A percentile compares a stretch with the other conserved stretches of the same genome.
phyloP scores from a whole-genome alignment of 2,113 vertebrate species.

The Platycercus adscitus region DNA sequence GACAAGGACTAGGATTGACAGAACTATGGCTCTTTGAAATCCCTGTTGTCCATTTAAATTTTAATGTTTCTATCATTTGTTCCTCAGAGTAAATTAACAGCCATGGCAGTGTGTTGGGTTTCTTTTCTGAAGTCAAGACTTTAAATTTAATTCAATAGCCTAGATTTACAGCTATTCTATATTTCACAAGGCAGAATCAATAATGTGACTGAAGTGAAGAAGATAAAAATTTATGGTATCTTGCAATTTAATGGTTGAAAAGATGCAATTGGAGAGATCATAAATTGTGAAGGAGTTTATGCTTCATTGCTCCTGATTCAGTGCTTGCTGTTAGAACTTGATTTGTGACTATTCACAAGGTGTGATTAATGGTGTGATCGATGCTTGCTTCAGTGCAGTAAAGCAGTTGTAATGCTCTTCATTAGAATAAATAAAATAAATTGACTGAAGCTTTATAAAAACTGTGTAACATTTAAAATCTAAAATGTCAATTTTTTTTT shows the following conservation, averaged over 20 bases:
- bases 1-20: conserved; percentile 88
- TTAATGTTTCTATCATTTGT: conserved; percentile 99
- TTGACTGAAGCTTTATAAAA: conserved; percentile 99
- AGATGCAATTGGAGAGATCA: conserved; percentile 99
- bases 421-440: conserved; percentile 99
- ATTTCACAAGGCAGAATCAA: conserved; percentile 99
- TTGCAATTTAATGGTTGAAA: conserved; percentile 99
- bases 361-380: conserved; percentile 99
- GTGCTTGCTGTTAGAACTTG: conserved; percentile 99
- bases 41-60: conserved; percentile 95
- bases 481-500: conserved; percentile 94
- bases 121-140: conserved; percentile 95
- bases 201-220: conserved; percentile 98
- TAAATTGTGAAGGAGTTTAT: conserved; percentile 99
- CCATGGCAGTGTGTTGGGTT: conserved; percentile 91
- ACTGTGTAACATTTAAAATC: conserved; percentile 99
- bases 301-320: conserved; percentile 99
- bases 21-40: conserved; percentile 84
- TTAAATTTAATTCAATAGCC: conserved; percentile 97
- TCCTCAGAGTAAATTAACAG: conserved; percentile 99
- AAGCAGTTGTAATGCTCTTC: conserved; percentile 99
- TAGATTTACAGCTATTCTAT: conserved; percentile 98
- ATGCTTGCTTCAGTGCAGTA: conserved; percentile 94
- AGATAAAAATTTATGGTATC: conserved; percentile 99
- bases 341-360: conserved; percentile 99